Conservation (phyloP, 2,888 invertebrate genomes). For the Sinotaia quadrata region DNA sequence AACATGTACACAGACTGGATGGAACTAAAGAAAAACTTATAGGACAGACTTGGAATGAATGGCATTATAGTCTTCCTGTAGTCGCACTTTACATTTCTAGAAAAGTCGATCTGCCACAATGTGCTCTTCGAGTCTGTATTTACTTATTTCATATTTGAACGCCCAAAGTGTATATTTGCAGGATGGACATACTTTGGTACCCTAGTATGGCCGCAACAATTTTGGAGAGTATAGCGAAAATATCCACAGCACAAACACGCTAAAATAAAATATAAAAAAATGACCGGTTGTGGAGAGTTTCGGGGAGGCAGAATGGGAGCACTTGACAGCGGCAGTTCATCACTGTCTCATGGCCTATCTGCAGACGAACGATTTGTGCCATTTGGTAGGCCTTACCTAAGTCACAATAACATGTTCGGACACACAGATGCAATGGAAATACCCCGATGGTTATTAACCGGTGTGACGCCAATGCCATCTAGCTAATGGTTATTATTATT, state of each 20-base stretch:
- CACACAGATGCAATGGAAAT: neutral
- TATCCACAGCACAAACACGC: neutral
- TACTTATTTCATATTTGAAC: too few relatives aligned
- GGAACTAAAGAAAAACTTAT: too few relatives aligned
- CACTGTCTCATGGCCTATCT: constrained; percentile 1
- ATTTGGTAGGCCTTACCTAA: constrained; percentile 3
- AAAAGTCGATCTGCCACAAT: too few relatives aligned
- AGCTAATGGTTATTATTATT: too few relatives aligned
- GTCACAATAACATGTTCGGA: neutral
- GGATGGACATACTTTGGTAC: neutral
- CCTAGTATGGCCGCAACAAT: neutral
- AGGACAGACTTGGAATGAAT: too few relatives aligned
- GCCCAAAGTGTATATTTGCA: too few relatives aligned
- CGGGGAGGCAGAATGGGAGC: neutral
- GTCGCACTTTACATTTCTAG: too few relatives aligned
- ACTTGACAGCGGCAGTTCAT: constrained; percentile 4
- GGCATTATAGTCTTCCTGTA: too few relatives aligned
- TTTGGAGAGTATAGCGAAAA: too few relatives aligned
- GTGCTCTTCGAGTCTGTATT: too few relatives aligned
- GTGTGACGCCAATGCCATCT: too few relatives aligned
- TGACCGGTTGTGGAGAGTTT: neutral
- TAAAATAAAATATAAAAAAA: neutral
- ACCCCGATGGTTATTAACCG: neutral
- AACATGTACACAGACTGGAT: too few relatives aligned
- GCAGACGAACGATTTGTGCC: neutral